Evolutionary conservation across 30 jellyfish, hydroid and myxozoan species (phyloP), one percentile per base, ranked within the genome.

Genomic region (Clytia hemisphaerica): DNA sequence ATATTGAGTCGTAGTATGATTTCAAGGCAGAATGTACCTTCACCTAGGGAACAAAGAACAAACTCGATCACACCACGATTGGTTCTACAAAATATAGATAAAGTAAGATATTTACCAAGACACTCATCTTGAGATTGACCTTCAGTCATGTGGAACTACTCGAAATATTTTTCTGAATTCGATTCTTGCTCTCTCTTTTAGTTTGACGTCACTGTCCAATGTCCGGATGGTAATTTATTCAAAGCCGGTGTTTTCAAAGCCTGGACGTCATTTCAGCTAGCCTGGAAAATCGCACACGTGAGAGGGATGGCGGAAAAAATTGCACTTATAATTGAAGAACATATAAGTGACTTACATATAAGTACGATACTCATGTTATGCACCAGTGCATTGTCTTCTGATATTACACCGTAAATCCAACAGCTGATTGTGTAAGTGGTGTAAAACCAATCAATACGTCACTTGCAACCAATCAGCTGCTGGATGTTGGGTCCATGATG

Each of bases 281-380:
- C 81, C 30, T 69, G 81, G 81, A 69, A 69, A 45, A 69, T 69
- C 30, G 81, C 81, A 12, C 81, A 69, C 30, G 81, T 69, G 33
- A 69, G 30, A 69, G 81, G 81, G 15, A 69, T 69, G 76, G 34
- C 48, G 15, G 81, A 69, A 53, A 69, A 69, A 45, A 27, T 69
- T 7, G 81, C 81, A 5, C 4, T 69, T 10, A 54, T 69, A 24
- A 45, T 69, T 22, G 60, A 69, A 4, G 81, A 69, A 69, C 21
- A 2, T 32, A 69, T 69, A 4, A 24, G 55, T 45, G 81, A 69
- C 47, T 48, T 69, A 26, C 40, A 28, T 55, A 21, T 69, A 2
- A 48, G 81, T 69, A 45, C 7, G 74, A 10, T n/a, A n/a, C n/a
- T n/a, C n/a, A n/a, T n/a, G n/a, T n/a, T n/a, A n/a, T n/a, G n/a